A percentile compares a stretch with the other conserved stretches of the same genome.
Conservation (phyloP, 2,797 vertebrate species). For the Sylvilagus floridanus region DNA sequence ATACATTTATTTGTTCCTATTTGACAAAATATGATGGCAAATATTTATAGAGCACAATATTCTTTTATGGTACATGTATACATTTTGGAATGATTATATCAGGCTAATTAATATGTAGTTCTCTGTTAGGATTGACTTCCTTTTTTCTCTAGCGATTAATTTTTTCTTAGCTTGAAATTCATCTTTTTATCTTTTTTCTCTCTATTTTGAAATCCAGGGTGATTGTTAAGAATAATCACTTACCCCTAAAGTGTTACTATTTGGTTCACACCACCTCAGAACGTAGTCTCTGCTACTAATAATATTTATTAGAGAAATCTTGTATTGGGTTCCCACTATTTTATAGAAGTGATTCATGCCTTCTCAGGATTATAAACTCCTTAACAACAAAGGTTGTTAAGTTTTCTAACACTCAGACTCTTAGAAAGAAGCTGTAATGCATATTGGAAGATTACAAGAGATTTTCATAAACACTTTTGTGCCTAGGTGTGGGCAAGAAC, state of each 20-base stretch:
- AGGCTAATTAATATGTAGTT: neutral
- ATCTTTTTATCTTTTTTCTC: neutral
- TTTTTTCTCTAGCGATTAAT: neutral
- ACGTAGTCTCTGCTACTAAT: neutral
- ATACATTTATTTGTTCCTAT: neutral
- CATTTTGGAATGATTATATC: neutral
- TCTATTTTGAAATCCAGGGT: neutral
- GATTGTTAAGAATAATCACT: slow-evolving; percentile 23
- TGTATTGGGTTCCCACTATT: neutral
- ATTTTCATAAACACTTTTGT: neutral
- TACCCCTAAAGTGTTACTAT: neutral
- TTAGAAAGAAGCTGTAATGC: neutral
- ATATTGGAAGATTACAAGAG: neutral
- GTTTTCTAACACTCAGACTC: neutral
- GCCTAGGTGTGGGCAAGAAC: neutral
- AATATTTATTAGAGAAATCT: neutral
- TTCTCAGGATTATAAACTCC: slow-evolving; percentile 30
- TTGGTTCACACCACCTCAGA: neutral
- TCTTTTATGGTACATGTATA: neutral
- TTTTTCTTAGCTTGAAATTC: slow-evolving; percentile 35
- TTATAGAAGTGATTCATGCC: neutral
- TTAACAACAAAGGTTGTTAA: slow-evolving; percentile 38
- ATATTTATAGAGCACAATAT: neutral
- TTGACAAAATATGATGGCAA: neutral
- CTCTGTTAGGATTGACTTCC: neutral